Base-by-base conservation (phyloP, 2,888 invertebrate genomes). In the Drosophila setosimentum region DNA sequence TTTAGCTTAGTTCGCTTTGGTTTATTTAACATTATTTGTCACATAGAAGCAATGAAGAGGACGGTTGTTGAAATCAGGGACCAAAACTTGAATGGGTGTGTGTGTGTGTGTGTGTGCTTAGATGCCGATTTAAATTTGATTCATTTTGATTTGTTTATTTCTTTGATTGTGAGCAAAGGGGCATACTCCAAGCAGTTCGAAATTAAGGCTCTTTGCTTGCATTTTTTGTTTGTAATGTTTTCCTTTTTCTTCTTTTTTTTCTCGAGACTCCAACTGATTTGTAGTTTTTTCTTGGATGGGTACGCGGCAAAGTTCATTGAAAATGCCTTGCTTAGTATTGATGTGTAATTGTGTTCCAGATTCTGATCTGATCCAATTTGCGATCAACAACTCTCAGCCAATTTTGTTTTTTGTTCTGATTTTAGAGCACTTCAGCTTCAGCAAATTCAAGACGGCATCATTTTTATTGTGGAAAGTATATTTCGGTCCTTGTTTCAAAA, bases 11-110 rank as follows among this genome's bases (percentile, higher is more conserved):
- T 68, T 59, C 61, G 42, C 55, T 42, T 37, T 71, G 40, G 42
- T 51, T 42, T 55, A 29, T 64, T 82, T 80, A 72, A 71, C 74
- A 80, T 91, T 90, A 90, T 91, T 90, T 91, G 90, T 90, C 90
- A 87, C 86, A 83, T 86, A 89, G 91, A 91, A 90, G 88, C 87
- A 88, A 80, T 84, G 78, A 74, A 79, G 76, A 90, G 90, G 90
- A 90, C 90, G 90, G 90, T 85, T 72, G 67, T 84, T 87, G 73
- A 84, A 84, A 79, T 58, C 84, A 73, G 53, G 70, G 78, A 84
- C 85, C 83, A 80, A 84, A 73, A 69, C 50, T 16, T 32, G 1
- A 27, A 30, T 40, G 16, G 27, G 18, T 33, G 30, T 24, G 30
- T 55, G 49, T 33, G 57, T 53, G 64, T 59, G 67, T 54, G 48